Evolutionary conservation across 2,113 vertebrate genomes (phyloP).

Genomic region (Nyctibius bracteatus): DNA sequence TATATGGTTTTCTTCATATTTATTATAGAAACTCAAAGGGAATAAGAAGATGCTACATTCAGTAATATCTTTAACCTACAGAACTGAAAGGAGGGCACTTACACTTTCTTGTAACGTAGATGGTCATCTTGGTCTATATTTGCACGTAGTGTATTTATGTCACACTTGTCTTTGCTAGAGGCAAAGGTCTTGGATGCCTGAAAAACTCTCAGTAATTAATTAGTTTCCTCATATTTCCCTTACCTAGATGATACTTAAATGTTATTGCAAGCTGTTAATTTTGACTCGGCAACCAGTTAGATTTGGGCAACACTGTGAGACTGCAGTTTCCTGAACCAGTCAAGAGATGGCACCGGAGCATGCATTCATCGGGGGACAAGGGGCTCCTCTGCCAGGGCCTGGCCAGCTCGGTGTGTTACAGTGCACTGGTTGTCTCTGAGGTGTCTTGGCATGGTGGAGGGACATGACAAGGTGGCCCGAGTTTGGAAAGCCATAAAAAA

Average conservation of each 20-base stretch:
- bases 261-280: neutral
- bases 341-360: neutral
- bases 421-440: neutral
- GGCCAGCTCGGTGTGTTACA: fast-evolving
- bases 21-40: neutral
- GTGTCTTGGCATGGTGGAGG: fast-evolving
- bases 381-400: neutral
- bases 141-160: neutral
- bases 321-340: neutral
- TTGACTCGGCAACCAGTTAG: neutral
- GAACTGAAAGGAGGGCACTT: neutral
- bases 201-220: fast-evolving
- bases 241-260: fast-evolving
- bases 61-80: neutral
- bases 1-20: neutral
- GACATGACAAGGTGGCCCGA: neutral
- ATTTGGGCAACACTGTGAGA: neutral
- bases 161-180: neutral
- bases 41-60: neutral
- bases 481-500: neutral
- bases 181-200: neutral
- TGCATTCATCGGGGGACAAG: neutral
- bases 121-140: neutral
- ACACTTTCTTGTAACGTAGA: neutral
- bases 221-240: fast-evolving